Evolutionary conservation across 2,888 invertebrate genomes (phyloP).

Genomic region (Colletes collaris): DNA sequence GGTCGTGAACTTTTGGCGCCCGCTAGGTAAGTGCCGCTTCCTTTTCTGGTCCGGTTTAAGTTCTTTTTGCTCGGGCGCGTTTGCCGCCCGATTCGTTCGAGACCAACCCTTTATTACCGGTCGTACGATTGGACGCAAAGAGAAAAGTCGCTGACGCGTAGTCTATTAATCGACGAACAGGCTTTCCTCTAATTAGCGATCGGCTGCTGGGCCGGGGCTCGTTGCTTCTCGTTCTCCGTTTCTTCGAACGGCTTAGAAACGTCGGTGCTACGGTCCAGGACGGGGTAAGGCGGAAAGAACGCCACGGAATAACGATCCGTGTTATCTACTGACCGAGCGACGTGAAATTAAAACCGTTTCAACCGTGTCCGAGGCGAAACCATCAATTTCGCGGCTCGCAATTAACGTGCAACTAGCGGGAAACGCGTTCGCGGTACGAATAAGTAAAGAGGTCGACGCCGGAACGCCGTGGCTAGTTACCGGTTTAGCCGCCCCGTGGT

Average conservation of each 20-base stretch:
- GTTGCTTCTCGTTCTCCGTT: constrained; percentile 36
- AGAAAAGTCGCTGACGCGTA: constrained; percentile 23
- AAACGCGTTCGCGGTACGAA: constrained; percentile 67
- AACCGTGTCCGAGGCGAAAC: constrained; percentile 68
- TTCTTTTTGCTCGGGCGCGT: constrained; percentile 3
- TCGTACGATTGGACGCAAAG: neutral
- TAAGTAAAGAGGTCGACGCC: constrained; percentile 66
- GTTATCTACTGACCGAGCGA: constrained; percentile 56
- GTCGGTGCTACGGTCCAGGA: neutral
- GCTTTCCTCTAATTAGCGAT: constrained; percentile 64
- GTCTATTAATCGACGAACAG: constrained; percentile 56
- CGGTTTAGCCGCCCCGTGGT: constrained; percentile 20
- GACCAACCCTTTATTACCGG: constrained; percentile 52
- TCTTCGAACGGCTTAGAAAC: constrained; percentile 17
- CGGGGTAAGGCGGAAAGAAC: neutral
- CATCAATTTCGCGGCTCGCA: constrained; percentile 73
- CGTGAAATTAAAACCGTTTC: constrained; percentile 67
- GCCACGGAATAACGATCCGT: constrained; percentile 33
- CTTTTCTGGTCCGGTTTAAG: neutral
- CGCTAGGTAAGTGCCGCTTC: neutral
- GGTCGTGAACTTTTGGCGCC: neutral
- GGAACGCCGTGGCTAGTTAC: constrained; percentile 47
- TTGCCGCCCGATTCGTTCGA: constrained; percentile 4
- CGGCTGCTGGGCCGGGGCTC: constrained; percentile 39
- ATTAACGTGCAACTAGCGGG: constrained; percentile 73